A percentile compares a stretch with the other conserved stretches of the same genome.
phyloP scores from a whole-genome alignment of 2,888 invertebrate genomes.

The Parnassius glacialis region DNA sequence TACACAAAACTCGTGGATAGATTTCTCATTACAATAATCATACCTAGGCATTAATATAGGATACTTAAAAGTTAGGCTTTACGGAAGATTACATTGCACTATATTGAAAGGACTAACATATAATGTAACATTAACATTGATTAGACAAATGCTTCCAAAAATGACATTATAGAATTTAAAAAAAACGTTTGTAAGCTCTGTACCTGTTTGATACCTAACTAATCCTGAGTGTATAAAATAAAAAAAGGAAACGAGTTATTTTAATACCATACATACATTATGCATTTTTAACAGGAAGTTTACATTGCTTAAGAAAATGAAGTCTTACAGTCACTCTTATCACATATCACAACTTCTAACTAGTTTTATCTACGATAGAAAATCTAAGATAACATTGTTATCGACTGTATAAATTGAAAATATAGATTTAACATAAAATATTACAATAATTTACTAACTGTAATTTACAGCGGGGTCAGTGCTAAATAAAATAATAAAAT shows the following conservation, averaged over 20 bases:
- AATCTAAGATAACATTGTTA: constrained; percentile 73
- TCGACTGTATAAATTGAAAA: constrained; percentile 71
- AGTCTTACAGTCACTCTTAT: constrained; percentile 79
- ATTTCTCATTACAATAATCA: constrained; percentile 39
- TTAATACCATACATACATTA: constrained; percentile 3
- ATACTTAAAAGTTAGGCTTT: constrained; percentile 56
- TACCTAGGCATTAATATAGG: constrained; percentile 71
- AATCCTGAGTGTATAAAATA: constrained; percentile 37
- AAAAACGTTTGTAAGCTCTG: constrained; percentile 57
- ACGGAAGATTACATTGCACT: constrained; percentile 55
- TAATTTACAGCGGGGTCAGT: constrained; percentile 60
- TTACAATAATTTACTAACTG: constrained; percentile 52
- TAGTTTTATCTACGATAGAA: constrained; percentile 75
- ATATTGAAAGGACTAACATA: constrained; percentile 46
- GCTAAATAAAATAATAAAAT: constrained; percentile 46
- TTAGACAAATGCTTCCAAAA: constrained; percentile 60
- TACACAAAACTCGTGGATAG: constrained; percentile 50
- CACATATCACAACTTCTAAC: constrained; percentile 74
- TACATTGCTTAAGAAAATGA: constrained; percentile 45
- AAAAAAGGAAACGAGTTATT: constrained; percentile 46
- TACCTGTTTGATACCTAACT: constrained; percentile 71
- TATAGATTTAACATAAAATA: constrained; percentile 64
- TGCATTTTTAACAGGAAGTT: constrained; percentile 42
- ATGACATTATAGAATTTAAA: constrained; percentile 47
- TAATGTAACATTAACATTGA: constrained; percentile 55